Conservation (phyloP, 2,113 vertebrate species). For the Rhinolophus ferrumequinum region DNA sequence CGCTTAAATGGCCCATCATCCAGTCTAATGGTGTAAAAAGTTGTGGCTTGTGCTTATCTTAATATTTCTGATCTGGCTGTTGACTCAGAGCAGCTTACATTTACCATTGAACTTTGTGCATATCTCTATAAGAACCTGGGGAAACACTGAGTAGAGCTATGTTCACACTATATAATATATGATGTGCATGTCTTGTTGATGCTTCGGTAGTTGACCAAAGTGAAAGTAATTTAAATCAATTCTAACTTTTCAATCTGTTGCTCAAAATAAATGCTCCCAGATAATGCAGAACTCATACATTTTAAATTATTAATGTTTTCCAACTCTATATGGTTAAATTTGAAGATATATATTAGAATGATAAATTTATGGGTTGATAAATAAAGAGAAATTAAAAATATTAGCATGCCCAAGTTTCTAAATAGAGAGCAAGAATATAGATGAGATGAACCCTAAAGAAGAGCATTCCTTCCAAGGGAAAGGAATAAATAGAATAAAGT, state of each 20-base stretch:
- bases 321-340: background rate
- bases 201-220: background rate
- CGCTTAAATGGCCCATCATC: background rate
- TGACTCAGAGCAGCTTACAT: background rate
- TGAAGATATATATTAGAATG: background rate
- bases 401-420: background rate
- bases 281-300: background rate
- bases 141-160: rapidly evolving
- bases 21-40: background rate
- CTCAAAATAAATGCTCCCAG: background rate
- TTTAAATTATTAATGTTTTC: background rate
- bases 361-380: background rate
- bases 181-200: background rate
- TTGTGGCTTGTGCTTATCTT: background rate
- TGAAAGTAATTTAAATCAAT: background rate
- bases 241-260: background rate
- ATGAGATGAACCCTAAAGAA: background rate
- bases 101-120: background rate
- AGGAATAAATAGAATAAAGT: background rate
- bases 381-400: background rate
- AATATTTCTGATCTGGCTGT: background rate
- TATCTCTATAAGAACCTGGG: background rate
- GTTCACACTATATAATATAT: background rate
- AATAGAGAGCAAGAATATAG: background rate
- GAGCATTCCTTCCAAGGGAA: background rate